phyloP scores from a whole-genome alignment of 1,140 invertebrate species.

The Danaus plexippus region DNA sequence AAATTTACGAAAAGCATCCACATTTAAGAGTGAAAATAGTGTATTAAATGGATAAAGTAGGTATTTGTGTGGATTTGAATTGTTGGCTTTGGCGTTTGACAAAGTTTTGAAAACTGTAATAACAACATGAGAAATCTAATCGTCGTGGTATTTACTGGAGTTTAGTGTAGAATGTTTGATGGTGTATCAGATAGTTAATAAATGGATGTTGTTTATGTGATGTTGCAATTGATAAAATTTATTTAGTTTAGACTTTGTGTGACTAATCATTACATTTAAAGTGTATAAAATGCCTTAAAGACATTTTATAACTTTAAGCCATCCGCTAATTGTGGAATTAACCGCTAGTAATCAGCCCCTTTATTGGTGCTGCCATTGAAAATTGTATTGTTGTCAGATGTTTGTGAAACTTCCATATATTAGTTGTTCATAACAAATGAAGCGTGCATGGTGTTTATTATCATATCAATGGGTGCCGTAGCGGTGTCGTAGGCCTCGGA shows the following conservation, averaged over 20 bases:
- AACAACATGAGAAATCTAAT: conserved; percentile 22
- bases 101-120: conserved; percentile 36
- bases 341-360: conserved; percentile 29
- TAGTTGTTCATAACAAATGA: conserved; percentile 21
- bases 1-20: conserved; percentile 69
- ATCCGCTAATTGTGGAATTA: conserved; percentile 32
- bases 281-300: conserved; percentile 55
- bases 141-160: conserved; percentile 35
- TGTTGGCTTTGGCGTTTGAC: conserved; percentile 44
- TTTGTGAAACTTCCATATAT: conserved; percentile 5
- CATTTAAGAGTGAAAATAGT: conserved; percentile 70
- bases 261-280: conserved; percentile 49
- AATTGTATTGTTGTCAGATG: conserved; percentile 11
- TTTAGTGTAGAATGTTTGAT: conserved; percentile 69
- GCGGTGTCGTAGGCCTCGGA: conserved; percentile 39
- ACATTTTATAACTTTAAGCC: conserved; percentile 50
- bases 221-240: conserved; percentile 59
- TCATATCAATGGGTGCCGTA: conserved; percentile 49
- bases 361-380: conserved; percentile 24
- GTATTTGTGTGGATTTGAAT: conserved; percentile 49
- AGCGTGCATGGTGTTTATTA: conserved; percentile 60
- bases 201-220: conserved; percentile 67
- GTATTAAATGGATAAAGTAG: conserved; percentile 70
- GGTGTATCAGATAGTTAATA: conserved; percentile 65
- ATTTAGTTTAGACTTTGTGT: conserved; percentile 64